Conservation (phyloP, 2,113 vertebrate species). For the Seriola quinqueradiata region DNA sequence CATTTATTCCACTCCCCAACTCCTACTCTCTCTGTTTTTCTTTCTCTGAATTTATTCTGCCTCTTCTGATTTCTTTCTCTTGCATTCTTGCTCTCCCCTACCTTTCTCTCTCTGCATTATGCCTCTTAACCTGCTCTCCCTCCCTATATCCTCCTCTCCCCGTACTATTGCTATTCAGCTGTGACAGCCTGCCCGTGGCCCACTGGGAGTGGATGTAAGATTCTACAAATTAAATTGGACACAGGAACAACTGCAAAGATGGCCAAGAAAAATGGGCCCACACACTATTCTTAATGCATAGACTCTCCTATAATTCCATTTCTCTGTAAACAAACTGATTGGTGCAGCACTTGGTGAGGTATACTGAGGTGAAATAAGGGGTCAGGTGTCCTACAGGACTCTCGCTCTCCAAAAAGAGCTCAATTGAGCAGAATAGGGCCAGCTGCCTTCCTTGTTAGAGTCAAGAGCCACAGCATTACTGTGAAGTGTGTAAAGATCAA, state of each 20-base stretch:
- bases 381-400: slow-evolving; percentile 7
- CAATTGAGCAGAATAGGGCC: slow-evolving; percentile 20
- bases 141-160: slow-evolving; percentile 23
- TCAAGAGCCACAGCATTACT: slow-evolving; percentile 41
- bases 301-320: slow-evolving; percentile 37
- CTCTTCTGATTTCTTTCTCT: slow-evolving; percentile 46
- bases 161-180: slow-evolving; percentile 59
- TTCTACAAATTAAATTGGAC: slow-evolving; percentile 68
- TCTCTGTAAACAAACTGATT: slow-evolving; percentile 21
- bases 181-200: slow-evolving; percentile 57
- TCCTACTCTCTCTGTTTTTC: slow-evolving; percentile 20
- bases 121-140: slow-evolving; percentile 49
- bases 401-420: slow-evolving; percentile 22
- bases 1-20: slow-evolving; percentile 65
- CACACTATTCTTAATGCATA: slow-evolving; percentile 13
- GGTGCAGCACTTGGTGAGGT: slow-evolving; percentile 23
- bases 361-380: slow-evolving; percentile 10
- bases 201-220: slow-evolving; percentile 33
- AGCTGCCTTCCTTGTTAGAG: slow-evolving; percentile 30
- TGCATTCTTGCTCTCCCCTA: slow-evolving; percentile 12
- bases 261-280: slow-evolving; percentile 29
- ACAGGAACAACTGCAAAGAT: slow-evolving; percentile 50
- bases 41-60: slow-evolving; percentile 48
- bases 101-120: slow-evolving; percentile 33
- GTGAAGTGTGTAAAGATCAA: slow-evolving; percentile 50